Percentiles rank a stretch among this genome's conserved stretches.
Conservation (phyloP, 1,140 invertebrate species). For the Saxidomus purpurata region DNA sequence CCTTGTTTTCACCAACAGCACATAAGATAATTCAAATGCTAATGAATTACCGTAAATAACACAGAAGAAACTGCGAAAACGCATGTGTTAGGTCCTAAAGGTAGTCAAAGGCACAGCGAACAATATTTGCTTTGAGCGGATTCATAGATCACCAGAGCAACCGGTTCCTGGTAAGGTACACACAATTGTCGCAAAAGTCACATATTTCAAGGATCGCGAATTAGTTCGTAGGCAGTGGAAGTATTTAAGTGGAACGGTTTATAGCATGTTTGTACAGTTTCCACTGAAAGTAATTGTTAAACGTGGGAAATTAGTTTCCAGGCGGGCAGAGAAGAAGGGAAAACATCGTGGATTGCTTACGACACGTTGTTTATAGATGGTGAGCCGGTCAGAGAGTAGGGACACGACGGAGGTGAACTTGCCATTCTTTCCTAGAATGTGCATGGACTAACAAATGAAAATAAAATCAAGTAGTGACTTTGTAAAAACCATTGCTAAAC, state of each 20-base stretch:
- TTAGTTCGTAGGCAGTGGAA: background rate
- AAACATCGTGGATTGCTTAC: conserved; percentile 14
- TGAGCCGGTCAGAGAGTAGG: background rate
- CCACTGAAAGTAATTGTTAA: conserved; percentile 14
- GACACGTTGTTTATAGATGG: conserved; percentile 23
- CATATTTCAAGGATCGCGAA: conserved; percentile 4
- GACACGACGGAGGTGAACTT: conserved; percentile 11
- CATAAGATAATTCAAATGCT: background rate
- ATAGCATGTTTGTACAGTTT: background rate
- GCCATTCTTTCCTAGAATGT: conserved; percentile 13
- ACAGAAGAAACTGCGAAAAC: background rate
- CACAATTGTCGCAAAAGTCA: background rate
- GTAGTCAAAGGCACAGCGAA: conserved; percentile 3
- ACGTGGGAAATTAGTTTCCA: background rate
- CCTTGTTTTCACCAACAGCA: background rate
- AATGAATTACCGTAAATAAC: conserved; percentile 13
- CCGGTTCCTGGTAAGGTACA: background rate
- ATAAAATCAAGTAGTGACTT: background rate
- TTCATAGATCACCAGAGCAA: background rate
- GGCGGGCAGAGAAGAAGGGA: background rate
- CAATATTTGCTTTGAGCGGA: background rate
- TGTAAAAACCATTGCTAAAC: conserved; percentile 26
- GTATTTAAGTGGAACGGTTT: background rate
- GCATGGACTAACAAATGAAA: conserved; percentile 15
- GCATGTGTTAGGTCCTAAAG: background rate